Percentiles rank a stretch among this genome's conserved stretches.
Evolutionary conservation across 2,797 vertebrate species (phyloP).

Genomic region (Echeneis naucrates): DNA sequence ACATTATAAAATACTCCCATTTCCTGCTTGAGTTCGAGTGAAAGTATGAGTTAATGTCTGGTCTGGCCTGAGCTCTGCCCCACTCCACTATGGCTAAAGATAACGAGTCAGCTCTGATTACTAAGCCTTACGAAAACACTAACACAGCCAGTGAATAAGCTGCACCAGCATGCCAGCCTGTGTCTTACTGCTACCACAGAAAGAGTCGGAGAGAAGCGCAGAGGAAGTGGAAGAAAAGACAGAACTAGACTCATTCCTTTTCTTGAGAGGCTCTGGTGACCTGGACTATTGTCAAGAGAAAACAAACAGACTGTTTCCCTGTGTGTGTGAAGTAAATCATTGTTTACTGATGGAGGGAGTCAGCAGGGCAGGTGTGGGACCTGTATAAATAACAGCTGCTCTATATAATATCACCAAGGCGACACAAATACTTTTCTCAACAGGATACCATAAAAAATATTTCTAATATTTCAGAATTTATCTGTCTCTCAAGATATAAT

Average conservation of each 20-base stretch:
- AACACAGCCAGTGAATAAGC: conserved; percentile 60
- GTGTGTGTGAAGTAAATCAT: conserved; percentile 71
- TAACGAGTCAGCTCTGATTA: conserved; percentile 76
- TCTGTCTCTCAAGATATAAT: neutral
- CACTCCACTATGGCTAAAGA: conserved; percentile 67
- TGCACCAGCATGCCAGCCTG: conserved; percentile 48
- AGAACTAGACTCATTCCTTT: conserved; percentile 50
- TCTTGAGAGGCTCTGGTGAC: conserved; percentile 53
- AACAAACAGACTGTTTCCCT: conserved; percentile 69
- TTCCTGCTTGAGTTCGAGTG: conserved; percentile 81
- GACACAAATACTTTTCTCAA: conserved; percentile 51
- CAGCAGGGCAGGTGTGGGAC: conserved; percentile 78
- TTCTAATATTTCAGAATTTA: neutral
- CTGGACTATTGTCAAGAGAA: conserved; percentile 67
- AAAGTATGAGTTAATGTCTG: conserved; percentile 82
- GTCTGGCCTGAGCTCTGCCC: conserved; percentile 60
- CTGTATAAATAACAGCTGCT: conserved; percentile 80
- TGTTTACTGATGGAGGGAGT: conserved; percentile 79
- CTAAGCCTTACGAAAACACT: conserved; percentile 72
- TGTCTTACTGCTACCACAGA: conserved; percentile 43
- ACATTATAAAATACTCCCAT: conserved; percentile 80
- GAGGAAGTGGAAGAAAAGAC: conserved; percentile 28
- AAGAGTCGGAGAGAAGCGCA: conserved; percentile 15
- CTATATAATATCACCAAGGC: conserved; percentile 54
- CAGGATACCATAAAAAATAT: conserved; percentile 1